Percentiles rank a stretch among this genome's conserved stretches.
Evolutionary conservation across 1,140 invertebrate genomes (phyloP).

Genomic region (Listronotus oregonensis): DNA sequence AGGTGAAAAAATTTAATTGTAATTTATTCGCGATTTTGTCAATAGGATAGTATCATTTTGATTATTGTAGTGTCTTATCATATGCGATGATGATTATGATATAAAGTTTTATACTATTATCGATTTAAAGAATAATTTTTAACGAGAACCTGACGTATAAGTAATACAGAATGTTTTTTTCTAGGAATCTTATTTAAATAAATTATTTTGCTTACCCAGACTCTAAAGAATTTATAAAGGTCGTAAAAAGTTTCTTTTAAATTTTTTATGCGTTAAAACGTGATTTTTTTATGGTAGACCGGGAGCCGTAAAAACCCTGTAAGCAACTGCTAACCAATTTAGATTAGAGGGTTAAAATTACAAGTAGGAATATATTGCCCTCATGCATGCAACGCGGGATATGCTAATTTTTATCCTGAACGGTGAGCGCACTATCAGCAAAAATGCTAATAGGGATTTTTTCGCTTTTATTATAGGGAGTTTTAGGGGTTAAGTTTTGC

Average conservation of each 20-base stretch:
- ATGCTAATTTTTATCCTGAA: conserved; percentile 36
- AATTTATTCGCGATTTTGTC: too few species aligned
- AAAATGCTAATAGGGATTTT: conserved; percentile 23
- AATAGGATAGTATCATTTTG: too few species aligned
- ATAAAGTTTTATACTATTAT: too few species aligned
- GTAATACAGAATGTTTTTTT: too few species aligned
- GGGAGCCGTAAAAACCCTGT: conserved; percentile 32
- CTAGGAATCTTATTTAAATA: too few species aligned
- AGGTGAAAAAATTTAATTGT: too few species aligned
- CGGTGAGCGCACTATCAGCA: conserved; percentile 29
- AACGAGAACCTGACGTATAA: too few species aligned
- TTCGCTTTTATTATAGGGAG: neutral
- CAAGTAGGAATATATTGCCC: conserved; percentile 35
- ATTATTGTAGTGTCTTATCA: too few species aligned
- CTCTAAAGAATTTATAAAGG: conserved; percentile 14
- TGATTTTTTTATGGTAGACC: conserved; percentile 22
- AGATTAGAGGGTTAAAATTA: conserved; percentile 37
- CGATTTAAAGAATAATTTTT: too few species aligned
- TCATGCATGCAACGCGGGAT: conserved; percentile 29
- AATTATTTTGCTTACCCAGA: too few species aligned
- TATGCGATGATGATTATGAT: too few species aligned
- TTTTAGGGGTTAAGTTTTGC: neutral
- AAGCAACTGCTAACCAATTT: conserved; percentile 39
- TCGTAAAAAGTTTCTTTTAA: neutral
- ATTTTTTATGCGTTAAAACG: conserved; percentile 18